Base-by-base conservation (phyloP, 2,888 invertebrate genomes). In the Sesia apiformis region DNA sequence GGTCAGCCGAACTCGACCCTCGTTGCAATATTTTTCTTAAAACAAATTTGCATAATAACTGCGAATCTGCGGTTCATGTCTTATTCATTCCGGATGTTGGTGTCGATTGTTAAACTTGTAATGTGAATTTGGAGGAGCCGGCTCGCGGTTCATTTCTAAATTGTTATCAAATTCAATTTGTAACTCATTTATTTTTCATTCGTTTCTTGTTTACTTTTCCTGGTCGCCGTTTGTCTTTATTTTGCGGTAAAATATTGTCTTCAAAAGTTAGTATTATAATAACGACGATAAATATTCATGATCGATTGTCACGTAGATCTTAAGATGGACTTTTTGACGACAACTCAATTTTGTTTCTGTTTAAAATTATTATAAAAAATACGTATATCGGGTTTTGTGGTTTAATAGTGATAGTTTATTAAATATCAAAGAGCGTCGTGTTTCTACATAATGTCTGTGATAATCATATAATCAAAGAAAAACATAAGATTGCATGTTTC, bases 111-210 rank as follows among this genome's bases (percentile, higher is more conserved):
- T 23, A 23, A 23, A 63, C 56, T 61, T 58, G 57, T 58, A 53
- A 56, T 58, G 58, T 57, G 56, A 43, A 51, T 52, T 41, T 43
- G 43, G 6, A 38, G 46, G 8, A 5, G 40, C 49, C 53, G 55
- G 41, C 57, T 56, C 57, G 60, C 63, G 59, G 59, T 60, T 64
- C 60, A 62, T 65, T 60, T 62, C 50, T 58, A 58, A 58, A 66
- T 65, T 63, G 67, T 63, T 65, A 55, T 53, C 39, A 53, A 61
- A 63, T 63, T 62, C 61, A 64, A 63, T 66, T 66, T 64, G 60
- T 63, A 58, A 55, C 58, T 63, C 60, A 66, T 64, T 66, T 62
- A 62, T 60, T 57, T 63, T 63, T 63, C 61, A 63, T 60, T 55
- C 55, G 54, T 56, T 56, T 55, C 58, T 60, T 62, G 63, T 62